Percentiles rank a stretch among this genome's conserved stretches.
These are phyloP conservation scores for Paradoxurus hermaphroditus DNA, from an alignment of 2,113 vertebrate species.

Conservation along the genomic window DNA sequence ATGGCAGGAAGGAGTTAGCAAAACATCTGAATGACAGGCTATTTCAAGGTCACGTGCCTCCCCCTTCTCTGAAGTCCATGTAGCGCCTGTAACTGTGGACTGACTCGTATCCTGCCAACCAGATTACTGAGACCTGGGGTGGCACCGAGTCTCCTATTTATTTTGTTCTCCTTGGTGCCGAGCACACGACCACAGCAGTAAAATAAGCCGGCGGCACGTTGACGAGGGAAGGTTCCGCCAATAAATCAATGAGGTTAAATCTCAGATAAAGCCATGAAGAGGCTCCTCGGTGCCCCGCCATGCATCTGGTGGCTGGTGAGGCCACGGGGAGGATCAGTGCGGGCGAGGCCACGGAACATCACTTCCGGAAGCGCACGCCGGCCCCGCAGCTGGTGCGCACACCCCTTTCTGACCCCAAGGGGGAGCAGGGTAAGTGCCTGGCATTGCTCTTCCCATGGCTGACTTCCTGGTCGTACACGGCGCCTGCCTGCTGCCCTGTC, in stretches of 20 bases:
- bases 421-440: fast-evolving
- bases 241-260: neutral
- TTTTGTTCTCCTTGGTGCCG: neutral
- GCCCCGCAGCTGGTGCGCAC: too few relatives aligned
- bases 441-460: neutral
- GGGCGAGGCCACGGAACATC: neutral
- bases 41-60: neutral
- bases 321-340: fast-evolving
- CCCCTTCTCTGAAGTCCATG: neutral
- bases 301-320: neutral
- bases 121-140: too few relatives aligned
- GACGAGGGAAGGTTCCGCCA: neutral
- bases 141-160: neutral
- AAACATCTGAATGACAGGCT: neutral
- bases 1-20: neutral
- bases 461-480: neutral
- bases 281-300: fast-evolving
- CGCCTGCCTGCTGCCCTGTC: neutral
- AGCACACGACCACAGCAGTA: neutral
- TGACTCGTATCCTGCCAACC: neutral
- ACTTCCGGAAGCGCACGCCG: neutral
- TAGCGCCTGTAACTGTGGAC: neutral
- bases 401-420: too few relatives aligned
- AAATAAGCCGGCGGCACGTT: neutral
- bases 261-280: neutral